Conservation (phyloP, 1,140 invertebrate species). For the Heliconius nattereri region DNA sequence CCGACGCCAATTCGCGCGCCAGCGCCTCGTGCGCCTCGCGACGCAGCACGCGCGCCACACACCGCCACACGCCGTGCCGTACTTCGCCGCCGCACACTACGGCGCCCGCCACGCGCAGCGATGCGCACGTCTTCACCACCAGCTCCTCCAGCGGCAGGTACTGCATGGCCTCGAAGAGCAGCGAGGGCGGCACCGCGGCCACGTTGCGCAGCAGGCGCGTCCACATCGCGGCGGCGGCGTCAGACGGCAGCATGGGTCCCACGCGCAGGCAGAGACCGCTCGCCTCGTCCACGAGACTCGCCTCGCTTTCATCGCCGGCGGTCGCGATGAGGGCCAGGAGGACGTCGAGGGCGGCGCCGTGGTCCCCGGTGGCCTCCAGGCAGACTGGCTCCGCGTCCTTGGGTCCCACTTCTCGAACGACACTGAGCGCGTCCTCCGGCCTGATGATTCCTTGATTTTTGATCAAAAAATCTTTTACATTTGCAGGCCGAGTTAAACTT, state of each 20-base stretch:
- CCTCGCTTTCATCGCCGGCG: constrained; percentile 32
- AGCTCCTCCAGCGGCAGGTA: constrained; percentile 57
- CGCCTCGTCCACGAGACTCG: constrained; percentile 45
- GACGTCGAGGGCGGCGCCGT: constrained; percentile 53
- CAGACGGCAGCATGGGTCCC: constrained; percentile 51
- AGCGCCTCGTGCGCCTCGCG: constrained; percentile 58
- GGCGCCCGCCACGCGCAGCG: constrained; percentile 47
- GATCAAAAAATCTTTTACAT: constrained; percentile 58
- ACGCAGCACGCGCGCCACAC: constrained; percentile 44
- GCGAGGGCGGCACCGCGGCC: constrained; percentile 47
- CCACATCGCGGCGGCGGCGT: constrained; percentile 62
- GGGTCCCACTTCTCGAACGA: constrained; percentile 56
- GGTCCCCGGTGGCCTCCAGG: constrained; percentile 68
- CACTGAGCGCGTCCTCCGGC: constrained; percentile 67
- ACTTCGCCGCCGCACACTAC: constrained; percentile 48
- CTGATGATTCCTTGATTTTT: constrained; percentile 60
- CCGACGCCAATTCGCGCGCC: constrained; percentile 51
- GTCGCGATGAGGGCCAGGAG: constrained; percentile 45
- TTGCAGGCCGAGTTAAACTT: constrained; percentile 49
- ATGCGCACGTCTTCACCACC: constrained; percentile 49
- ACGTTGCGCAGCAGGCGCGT: constrained; percentile 50
- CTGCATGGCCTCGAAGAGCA: constrained; percentile 61
- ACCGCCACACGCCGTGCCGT: constrained; percentile 48
- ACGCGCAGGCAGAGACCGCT: constrained; percentile 57
- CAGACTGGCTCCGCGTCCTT: constrained; percentile 64